These are phyloP conservation scores for Tetrax tetrax DNA, from an alignment of 2,113 vertebrate species.

Conservation along the genomic window DNA sequence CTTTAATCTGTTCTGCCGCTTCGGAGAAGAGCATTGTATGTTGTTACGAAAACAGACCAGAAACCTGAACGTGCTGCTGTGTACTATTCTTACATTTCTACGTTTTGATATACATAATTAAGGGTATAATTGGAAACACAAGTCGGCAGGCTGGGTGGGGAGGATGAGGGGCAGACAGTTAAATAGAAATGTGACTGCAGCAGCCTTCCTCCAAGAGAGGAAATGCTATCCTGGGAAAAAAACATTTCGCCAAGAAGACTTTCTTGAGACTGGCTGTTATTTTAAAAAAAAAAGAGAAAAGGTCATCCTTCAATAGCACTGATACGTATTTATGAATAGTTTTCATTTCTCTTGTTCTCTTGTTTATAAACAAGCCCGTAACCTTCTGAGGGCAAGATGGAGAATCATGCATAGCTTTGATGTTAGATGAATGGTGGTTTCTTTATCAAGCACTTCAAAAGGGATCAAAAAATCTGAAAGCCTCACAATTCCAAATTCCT, in stretches of 20 bases:
- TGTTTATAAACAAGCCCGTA: background rate
- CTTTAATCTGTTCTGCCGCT: conserved; percentile 27
- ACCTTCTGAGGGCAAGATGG: background rate
- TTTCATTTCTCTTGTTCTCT: background rate
- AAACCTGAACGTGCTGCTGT: background rate
- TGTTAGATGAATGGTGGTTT: background rate
- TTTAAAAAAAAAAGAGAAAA: background rate
- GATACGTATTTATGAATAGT: background rate
- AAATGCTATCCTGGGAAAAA: conserved; percentile 49
- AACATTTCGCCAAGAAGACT: background rate
- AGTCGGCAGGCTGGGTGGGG: conserved; percentile 7
- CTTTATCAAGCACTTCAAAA: background rate
- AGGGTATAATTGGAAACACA: conserved; percentile 30
- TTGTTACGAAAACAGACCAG: conserved; percentile 2
- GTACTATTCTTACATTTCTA: conserved; percentile 13
- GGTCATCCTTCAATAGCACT: background rate
- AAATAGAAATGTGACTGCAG: conserved; percentile 23
- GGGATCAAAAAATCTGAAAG: background rate
- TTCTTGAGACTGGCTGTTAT: background rate
- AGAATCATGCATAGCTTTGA: background rate
- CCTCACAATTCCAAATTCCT: background rate
- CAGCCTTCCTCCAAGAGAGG: conserved; percentile 34
- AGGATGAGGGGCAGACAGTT: conserved; percentile 30
- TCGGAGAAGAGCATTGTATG: background rate
- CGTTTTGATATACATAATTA: conserved; percentile 23